Percentiles rank a stretch among this genome's conserved stretches.
These are phyloP conservation scores for Dolichoris vasculosae DNA, from an alignment of 1,140 invertebrate species.

Conservation along the genomic window DNA sequence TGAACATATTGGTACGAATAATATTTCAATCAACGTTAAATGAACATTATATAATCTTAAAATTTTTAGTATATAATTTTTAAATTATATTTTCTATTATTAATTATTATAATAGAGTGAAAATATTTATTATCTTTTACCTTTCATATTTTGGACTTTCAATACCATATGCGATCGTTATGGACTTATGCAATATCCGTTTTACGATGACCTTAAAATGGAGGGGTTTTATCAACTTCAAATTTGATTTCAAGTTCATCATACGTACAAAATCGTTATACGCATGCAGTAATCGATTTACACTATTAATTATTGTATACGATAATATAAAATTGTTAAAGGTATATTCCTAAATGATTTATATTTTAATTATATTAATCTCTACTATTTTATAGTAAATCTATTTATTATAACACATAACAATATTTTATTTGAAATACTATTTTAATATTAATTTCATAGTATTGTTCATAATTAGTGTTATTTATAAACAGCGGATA, in stretches of 20 bases:
- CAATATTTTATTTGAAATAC: too few relatives aligned
- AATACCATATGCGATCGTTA: not conserved
- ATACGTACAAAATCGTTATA: not conserved
- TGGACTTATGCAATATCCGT: slow-evolving; percentile 68
- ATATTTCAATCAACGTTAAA: too few relatives aligned
- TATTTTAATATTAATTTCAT: too few relatives aligned
- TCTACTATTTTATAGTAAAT: too few relatives aligned
- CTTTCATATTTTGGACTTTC: not conserved
- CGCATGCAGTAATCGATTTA: not conserved
- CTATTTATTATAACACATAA: too few relatives aligned
- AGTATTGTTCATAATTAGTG: too few relatives aligned
- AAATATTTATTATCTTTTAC: not conserved
- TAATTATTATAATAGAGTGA: not conserved
- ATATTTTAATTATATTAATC: too few relatives aligned
- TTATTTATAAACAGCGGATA: too few relatives aligned
- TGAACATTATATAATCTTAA: too few relatives aligned
- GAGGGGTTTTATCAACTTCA: slow-evolving; percentile 22
- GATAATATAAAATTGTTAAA: not conserved
- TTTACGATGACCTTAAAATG: slow-evolving; percentile 62
- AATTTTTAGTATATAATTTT: not conserved
- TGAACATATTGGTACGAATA: too few relatives aligned
- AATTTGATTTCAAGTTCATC: slow-evolving; percentile 37
- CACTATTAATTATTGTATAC: not conserved
- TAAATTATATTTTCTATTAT: not conserved
- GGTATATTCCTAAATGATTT: too few relatives aligned